Base-by-base conservation (phyloP, 2,113 vertebrate genomes). In the Urocynchramus pylzowi region DNA sequence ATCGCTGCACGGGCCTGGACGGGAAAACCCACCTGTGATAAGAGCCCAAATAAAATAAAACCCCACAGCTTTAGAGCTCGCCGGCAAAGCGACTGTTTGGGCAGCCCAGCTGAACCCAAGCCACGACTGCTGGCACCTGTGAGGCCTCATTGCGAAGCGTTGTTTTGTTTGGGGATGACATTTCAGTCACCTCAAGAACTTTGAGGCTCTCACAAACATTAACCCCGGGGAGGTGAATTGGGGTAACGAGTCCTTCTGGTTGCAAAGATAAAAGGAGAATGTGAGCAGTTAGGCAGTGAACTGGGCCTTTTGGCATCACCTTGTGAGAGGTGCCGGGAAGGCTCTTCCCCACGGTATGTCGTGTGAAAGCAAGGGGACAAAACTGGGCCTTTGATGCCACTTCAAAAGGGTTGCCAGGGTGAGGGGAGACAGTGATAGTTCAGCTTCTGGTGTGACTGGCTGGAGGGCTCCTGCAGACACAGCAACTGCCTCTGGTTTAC, bases 1-100 rank as follows among this genome's bases (percentile, higher is more conserved):
- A 84, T 78, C 1, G 2, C 92, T 54, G 83, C 80, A 16, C 10
- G 4, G 76, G 88, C 64, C 78, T 0, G 1, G 78, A 69, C 1
- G 57, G 95, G 92, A 74, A 95, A 95, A 83, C 35, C 52, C 91
- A 80, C 47, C 91, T 85, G 74, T 83, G 93, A 92, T 87, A 95
- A 97, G 89, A 87, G 21, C 47, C 59, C 68, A 49, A 96, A 93
- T 80, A 47, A 94, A 64, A 23, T 9, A 59, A 67, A 85, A 35
- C 8, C 54, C 47, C 22, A 28, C 17, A 44, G 63, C 89, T 91
- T 89, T 45, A 88, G 74, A 76, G 87, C 79, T 92, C 0, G 3
- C 73, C 18, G n/a, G 75, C 83, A 84, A 64, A 45, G 75, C 0
- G 6, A 41, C 54, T 85, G 65, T 76, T 93, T 49, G 83, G 86